Conservation (phyloP, 2,888 invertebrate genomes). For the Cetonia aurata region DNA sequence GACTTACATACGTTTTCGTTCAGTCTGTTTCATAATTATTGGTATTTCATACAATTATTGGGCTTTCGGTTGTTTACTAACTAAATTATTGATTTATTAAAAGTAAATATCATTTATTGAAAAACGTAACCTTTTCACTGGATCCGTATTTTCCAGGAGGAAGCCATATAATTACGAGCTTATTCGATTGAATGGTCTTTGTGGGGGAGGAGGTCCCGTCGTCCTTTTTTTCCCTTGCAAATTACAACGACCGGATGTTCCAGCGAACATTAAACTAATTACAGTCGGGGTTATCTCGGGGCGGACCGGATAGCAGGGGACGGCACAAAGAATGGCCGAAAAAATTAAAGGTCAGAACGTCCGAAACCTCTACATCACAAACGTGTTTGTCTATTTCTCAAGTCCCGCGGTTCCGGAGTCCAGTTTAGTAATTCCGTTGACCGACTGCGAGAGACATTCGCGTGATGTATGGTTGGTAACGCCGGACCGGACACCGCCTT, state of each 20-base stretch:
- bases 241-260: slow-evolving; percentile 16
- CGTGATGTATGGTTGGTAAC: slow-evolving; percentile 62
- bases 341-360: slow-evolving; percentile 29
- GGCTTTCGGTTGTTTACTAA: too few relatives aligned
- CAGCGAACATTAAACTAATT: slow-evolving; percentile 31
- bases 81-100: too few relatives aligned
- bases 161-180: too few relatives aligned
- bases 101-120: too few relatives aligned
- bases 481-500: slow-evolving; percentile 60
- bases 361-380: slow-evolving; percentile 28
- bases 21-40: too few relatives aligned
- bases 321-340: slow-evolving; percentile 14
- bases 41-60: too few relatives aligned
- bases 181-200: slow-evolving; percentile 11
- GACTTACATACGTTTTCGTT: too few relatives aligned
- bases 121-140: too few relatives aligned
- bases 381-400: slow-evolving; percentile 40
- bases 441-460: slow-evolving; percentile 58
- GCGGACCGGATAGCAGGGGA: slow-evolving; percentile 13
- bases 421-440: slow-evolving; percentile 54
- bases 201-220: background rate
- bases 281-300: slow-evolving; percentile 17
- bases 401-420: slow-evolving; percentile 41
- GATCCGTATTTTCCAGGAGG: too few relatives aligned
- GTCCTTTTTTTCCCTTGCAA: slow-evolving; percentile 9